Base-by-base conservation (phyloP, 1,140 invertebrate species). In the Halictus rubicundus region DNA sequence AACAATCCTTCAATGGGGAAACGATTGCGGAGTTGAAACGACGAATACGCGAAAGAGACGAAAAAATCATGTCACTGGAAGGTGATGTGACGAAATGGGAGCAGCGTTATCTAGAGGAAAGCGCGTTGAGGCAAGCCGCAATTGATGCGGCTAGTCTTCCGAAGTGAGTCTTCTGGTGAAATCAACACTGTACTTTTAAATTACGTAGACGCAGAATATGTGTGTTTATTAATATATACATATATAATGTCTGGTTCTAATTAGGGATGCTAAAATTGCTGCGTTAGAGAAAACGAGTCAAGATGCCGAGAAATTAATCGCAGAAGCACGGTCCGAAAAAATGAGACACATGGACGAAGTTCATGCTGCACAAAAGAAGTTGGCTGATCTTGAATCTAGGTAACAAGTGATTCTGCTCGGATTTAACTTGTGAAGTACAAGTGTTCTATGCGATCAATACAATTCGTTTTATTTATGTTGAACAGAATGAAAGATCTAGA, bases 1-100 rank as follows among this genome's bases (percentile, higher is more conserved):
- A 93, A 61, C 84, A 88, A 19, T 88, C 83, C 12, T 84, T 83
- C 4, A 93, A 88, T 63, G 95, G 93, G 21, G 95, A 95, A 86
- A 95, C 94, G 42, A 94, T 95, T 77, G 93, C 94, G 0, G 95
- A 96, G 83, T 90, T 96, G 74, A 96, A 96, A 84, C 91, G 95
- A 78, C 92, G 94, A 88, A 86, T 97, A 61, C 94, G 96, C 39
- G 96, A 97, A 90, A 94, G 95, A 73, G 96, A 97, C 90, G 96
- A 97, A 91, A 95, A 96, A 85, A 96, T 97, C 54, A 96, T 98
- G 94, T 94, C 95, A 25, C 91, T 97, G 39, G 97, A 97, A 91
- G 96, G 96, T 6, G 97, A 97, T 88, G 96, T 96, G 75, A 95
- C 96, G 65, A 97, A 97, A 92, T 97, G 97, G 96, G 97, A 98